These are phyloP conservation scores for Conus ventricosus DNA, from an alignment of 1,140 invertebrate species.

Conservation along the genomic window DNA sequence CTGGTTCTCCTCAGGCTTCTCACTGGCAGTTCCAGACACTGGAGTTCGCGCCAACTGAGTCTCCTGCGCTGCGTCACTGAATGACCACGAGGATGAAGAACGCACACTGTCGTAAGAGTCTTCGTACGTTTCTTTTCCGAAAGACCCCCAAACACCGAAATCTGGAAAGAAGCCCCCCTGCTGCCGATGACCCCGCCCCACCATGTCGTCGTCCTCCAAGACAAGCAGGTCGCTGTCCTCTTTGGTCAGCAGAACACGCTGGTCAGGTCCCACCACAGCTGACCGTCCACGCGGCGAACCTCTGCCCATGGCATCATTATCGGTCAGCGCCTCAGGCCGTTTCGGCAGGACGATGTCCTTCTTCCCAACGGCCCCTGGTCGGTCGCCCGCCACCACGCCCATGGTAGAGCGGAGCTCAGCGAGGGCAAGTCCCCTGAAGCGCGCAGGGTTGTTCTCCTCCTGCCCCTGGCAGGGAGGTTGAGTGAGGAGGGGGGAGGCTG, in stretches of 20 bases:
- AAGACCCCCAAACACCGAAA: neutral
- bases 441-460: no score
- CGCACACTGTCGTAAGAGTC: neutral
- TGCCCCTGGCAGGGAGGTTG: neutral
- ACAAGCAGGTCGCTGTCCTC: neutral
- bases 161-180: neutral
- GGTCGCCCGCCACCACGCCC: neutral
- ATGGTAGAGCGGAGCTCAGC: neutral
- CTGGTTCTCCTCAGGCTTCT: no score
- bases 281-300: neutral
- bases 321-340: neutral
- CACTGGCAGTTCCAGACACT: neutral
- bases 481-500: conserved; percentile 5
- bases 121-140: neutral
- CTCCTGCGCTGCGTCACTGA: neutral
- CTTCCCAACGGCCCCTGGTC: no score
- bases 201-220: neutral
- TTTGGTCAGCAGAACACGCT: neutral
- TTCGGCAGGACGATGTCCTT: neutral
- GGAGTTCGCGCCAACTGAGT: neutral
- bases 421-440: neutral
- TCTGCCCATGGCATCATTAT: neutral
- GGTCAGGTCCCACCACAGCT: neutral
- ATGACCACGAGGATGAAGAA: neutral
- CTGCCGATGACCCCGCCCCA: neutral